Conservation (phyloP, 2,888 invertebrate genomes). For the Lordiphosa andalusiaca region DNA sequence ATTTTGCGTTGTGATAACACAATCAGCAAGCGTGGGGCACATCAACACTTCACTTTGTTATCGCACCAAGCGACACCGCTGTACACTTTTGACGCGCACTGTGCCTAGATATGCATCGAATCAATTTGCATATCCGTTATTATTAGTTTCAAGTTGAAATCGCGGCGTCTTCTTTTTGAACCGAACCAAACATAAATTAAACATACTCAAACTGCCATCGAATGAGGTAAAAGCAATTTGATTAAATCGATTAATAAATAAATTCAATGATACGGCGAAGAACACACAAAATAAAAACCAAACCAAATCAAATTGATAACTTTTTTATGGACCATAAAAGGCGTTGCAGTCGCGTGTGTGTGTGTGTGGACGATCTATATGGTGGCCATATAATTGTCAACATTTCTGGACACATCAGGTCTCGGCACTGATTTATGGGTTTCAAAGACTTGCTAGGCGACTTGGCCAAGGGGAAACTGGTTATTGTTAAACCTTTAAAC, state of each 20-base stretch:
- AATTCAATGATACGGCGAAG: slow-evolving; percentile 25
- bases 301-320: slow-evolving; percentile 7
- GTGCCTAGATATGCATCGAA: slow-evolving; percentile 17
- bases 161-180: neutral
- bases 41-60: slow-evolving; percentile 19
- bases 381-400: slow-evolving; percentile 1
- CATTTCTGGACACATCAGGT: slow-evolving; percentile 4
- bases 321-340: slow-evolving; percentile 6
- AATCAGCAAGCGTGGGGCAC: neutral
- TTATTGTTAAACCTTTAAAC: slow-evolving; percentile 16
- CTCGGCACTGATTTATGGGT: too few relatives aligned
- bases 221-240: slow-evolving; percentile 35
- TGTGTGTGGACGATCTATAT: slow-evolving; percentile 1
- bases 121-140: slow-evolving; percentile 28
- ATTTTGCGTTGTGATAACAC: slow-evolving; percentile 21
- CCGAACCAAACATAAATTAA: slow-evolving; percentile 24
- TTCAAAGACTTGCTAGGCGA: neutral
- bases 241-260: slow-evolving; percentile 35
- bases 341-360: neutral
- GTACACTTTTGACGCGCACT: slow-evolving; percentile 25
- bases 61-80: slow-evolving; percentile 4
- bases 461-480: slow-evolving; percentile 35
- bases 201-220: slow-evolving; percentile 10
- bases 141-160: slow-evolving; percentile 1
- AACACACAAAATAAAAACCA: slow-evolving; percentile 10